These are phyloP conservation scores for Anoncus sp. DNA, from an alignment of 2,888 invertebrate genomes.

Conservation along the genomic window DNA sequence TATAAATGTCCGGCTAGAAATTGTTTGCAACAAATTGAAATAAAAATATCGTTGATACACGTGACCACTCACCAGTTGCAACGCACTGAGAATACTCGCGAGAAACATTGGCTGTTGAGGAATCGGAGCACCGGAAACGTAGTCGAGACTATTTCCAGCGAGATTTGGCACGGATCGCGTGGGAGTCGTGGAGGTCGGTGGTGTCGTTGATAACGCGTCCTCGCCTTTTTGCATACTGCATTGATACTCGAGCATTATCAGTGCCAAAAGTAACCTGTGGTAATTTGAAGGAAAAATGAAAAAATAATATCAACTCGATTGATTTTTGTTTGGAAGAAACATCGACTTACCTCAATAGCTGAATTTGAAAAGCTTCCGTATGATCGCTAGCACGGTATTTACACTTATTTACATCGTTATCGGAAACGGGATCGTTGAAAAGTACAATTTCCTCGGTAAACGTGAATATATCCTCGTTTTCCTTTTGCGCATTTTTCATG, in stretches of 20 bases:
- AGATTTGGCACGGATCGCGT: constrained; percentile 76
- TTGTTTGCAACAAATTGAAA: neutral
- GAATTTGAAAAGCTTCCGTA: constrained; percentile 89
- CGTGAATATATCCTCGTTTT: constrained; percentile 84
- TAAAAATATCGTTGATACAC: neutral
- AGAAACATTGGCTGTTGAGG: constrained; percentile 94
- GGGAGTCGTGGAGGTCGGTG: constrained; percentile 75
- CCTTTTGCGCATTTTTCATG: constrained; percentile 82
- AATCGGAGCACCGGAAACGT: constrained; percentile 87
- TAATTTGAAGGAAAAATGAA: constrained; percentile 59
- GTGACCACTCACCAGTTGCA: constrained; percentile 84
- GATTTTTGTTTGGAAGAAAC: neutral
- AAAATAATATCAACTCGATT: constrained; percentile 18
- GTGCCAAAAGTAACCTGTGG: constrained; percentile 87
- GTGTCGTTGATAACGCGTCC: constrained; percentile 71
- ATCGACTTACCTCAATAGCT: constrained; percentile 85
- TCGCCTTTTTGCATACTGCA: constrained; percentile 85
- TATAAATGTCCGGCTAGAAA: no score
- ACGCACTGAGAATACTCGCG: constrained; percentile 90
- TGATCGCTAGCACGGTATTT: constrained; percentile 86
- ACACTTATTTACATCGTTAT: constrained; percentile 83
- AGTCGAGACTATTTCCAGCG: constrained; percentile 84
- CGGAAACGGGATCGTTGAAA: constrained; percentile 87
- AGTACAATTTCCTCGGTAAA: constrained; percentile 90
- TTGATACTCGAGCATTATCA: constrained; percentile 91